phyloP scores from a whole-genome alignment of 1,140 invertebrate genomes.

The Ridgeia piscesae region DNA sequence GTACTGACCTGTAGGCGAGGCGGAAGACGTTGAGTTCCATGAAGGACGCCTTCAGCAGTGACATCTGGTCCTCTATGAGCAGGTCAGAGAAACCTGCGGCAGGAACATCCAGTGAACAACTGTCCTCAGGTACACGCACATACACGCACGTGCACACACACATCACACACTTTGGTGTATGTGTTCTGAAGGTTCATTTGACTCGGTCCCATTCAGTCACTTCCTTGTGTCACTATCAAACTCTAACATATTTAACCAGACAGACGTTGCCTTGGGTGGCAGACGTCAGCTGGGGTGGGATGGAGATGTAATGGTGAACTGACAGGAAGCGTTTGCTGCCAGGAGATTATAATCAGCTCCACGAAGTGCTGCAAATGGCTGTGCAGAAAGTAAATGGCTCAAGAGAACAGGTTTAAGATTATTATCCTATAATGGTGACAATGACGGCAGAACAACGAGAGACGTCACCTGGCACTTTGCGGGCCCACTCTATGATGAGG shows the following conservation, averaged over 20 bases:
- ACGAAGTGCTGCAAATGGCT: too few species aligned
- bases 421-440: background rate
- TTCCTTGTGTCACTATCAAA: too few species aligned
- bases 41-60: constrained; percentile 50
- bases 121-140: background rate
- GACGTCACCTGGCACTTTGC: constrained; percentile 49
- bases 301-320: too few species aligned
- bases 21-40: constrained; percentile 54
- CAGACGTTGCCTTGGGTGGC: too few species aligned
- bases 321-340: too few species aligned
- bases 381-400: too few species aligned
- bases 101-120: background rate
- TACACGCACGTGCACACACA: background rate
- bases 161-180: too few species aligned
- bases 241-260: too few species aligned
- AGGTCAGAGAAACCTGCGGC: constrained; percentile 46
- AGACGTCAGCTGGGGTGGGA: too few species aligned
- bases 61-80: constrained; percentile 50
- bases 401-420: background rate
- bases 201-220: too few species aligned
- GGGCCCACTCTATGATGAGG: constrained; percentile 54
- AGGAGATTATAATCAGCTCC: too few species aligned
- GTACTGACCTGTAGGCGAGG: constrained; percentile 47
- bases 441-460: background rate
- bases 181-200: too few species aligned